These are phyloP conservation scores for Pelodiscus sinensis DNA, from an alignment of 2,113 vertebrate species.

Conservation along the genomic window DNA sequence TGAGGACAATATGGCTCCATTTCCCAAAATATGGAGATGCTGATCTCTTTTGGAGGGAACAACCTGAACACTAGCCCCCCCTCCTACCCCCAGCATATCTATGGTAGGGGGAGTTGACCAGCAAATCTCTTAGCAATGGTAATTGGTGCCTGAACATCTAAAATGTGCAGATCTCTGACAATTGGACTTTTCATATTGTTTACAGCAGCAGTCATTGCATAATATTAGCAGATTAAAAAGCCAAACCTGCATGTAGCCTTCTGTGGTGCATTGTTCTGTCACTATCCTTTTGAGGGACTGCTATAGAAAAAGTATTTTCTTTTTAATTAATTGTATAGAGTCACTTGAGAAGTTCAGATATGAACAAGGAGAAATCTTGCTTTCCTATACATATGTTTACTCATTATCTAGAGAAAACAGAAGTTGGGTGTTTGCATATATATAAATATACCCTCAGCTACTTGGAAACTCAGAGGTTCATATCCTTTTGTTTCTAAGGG, in stretches of 20 bases:
- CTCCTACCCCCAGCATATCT: accelerated
- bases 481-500: not conserved
- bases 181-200: not conserved
- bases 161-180: not conserved
- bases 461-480: not conserved
- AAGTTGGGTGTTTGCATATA: not conserved
- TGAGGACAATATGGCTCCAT: not conserved
- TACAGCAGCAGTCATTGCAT: accelerated
- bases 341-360: not conserved
- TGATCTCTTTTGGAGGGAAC: not conserved
- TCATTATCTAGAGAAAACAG: not conserved
- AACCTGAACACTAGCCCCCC: not conserved
- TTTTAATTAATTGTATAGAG: not conserved
- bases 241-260: not conserved
- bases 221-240: accelerated
- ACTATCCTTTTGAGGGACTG: accelerated
- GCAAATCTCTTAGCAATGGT: not conserved
- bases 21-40: not conserved
- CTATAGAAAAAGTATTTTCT: not conserved
- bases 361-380: not conserved
- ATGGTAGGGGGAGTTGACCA: not conserved
- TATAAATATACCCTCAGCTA: not conserved
- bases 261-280: not conserved
- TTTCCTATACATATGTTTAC: not conserved
- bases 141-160: not conserved